Conservation (phyloP, 2,113 vertebrate species). For the Pungitius pungitius region DNA sequence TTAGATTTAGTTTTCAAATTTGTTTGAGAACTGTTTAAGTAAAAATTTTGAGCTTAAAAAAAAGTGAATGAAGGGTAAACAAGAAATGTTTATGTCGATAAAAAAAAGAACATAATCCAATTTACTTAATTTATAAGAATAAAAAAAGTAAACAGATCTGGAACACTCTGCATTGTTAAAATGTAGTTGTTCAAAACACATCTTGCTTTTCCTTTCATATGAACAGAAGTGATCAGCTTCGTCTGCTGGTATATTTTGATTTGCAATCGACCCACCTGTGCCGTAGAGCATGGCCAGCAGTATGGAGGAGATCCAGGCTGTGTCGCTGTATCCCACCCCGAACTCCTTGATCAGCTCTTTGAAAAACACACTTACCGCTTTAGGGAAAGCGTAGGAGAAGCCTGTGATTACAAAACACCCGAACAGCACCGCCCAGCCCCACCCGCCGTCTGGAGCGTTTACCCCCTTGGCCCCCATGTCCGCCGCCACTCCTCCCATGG, state of each 20-base stretch:
- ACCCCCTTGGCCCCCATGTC: conserved; percentile 82
- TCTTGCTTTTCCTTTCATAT: neutral
- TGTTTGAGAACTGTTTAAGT: neutral
- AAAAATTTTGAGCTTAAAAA: neutral
- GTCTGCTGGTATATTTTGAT: neutral
- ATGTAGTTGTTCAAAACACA: neutral
- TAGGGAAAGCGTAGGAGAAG: conserved; percentile 97
- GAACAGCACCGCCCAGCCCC: conserved; percentile 94
- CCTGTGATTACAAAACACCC: conserved; percentile 95
- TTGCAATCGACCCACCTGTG: conserved; percentile 80
- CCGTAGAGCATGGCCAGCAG: conserved; percentile 97
- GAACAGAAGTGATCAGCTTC: neutral
- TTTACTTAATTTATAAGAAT: neutral
- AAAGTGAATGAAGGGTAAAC: neutral
- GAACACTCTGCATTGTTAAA: neutral
- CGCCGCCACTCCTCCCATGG: conserved; percentile 89
- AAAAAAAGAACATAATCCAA: neutral
- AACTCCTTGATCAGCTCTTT: conserved; percentile 95
- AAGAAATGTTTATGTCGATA: no score
- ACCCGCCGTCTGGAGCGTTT: conserved; percentile 93
- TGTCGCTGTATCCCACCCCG: conserved; percentile 92
- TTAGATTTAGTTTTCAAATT: neutral
- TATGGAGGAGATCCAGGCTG: conserved; percentile 96
- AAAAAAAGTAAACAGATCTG: neutral
- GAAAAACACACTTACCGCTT: conserved; percentile 96